Conservation (phyloP, 2,113 vertebrate genomes). For the Dascyllus trimaculatus region DNA sequence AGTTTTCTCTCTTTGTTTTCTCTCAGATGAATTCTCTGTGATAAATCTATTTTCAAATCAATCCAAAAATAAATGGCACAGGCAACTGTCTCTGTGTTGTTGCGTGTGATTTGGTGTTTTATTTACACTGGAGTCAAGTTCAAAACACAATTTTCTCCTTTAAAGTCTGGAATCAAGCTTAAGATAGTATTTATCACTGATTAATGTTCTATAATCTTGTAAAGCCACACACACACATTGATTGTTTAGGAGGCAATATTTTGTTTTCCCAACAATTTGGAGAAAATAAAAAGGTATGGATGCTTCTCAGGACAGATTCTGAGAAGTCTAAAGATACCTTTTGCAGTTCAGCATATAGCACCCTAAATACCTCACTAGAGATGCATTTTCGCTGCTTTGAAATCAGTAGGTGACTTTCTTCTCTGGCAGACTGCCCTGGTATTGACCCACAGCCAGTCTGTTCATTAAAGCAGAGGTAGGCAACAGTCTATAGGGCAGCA, state of each 20-base stretch:
- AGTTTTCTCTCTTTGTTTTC: neutral
- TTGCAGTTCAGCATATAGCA: neutral
- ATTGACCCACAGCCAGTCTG: neutral
- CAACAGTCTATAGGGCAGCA: neutral
- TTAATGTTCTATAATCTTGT: neutral
- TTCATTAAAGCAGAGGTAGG: constrained; percentile 23
- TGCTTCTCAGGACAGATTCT: neutral
- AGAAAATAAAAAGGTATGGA: constrained; percentile 1
- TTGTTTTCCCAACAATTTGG: neutral
- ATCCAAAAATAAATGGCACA: constrained; percentile 13
- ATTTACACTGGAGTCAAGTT: neutral
- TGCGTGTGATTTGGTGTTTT: neutral
- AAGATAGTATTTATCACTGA: neutral
- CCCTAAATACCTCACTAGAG: neutral
- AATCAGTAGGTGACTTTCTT: neutral
- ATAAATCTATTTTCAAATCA: constrained; percentile 22
- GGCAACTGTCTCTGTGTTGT: neutral
- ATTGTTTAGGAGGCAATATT: neutral
- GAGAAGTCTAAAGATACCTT: neutral
- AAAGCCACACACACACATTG: neutral
- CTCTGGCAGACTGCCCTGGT: constrained; percentile 16
- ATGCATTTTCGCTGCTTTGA: neutral
- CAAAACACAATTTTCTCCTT: neutral
- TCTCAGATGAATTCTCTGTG: constrained; percentile 4
- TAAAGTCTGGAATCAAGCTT: neutral